phyloP scores from a whole-genome alignment of 2,888 invertebrate species.

The Sminthurides aquaticus region DNA sequence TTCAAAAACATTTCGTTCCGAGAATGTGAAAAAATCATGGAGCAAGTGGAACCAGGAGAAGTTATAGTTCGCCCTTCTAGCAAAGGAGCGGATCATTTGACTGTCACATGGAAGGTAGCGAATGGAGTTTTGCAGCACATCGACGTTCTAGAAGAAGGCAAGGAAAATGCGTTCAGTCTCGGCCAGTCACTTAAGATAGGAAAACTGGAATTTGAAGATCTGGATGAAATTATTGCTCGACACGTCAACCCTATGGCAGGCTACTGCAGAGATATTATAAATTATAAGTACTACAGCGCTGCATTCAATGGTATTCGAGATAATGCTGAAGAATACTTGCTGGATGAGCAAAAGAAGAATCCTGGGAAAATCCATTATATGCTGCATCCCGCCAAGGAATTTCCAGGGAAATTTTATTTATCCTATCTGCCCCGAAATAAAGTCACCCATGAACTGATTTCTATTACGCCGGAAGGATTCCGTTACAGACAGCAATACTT shows the following conservation, averaged over 20 bases:
- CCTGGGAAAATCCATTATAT: slow-evolving; percentile 83
- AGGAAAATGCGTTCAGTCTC: slow-evolving; percentile 90
- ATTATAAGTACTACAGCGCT: slow-evolving; percentile 82
- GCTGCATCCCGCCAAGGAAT: slow-evolving; percentile 70
- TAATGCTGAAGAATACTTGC: slow-evolving; percentile 76
- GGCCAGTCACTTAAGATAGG: slow-evolving; percentile 77
- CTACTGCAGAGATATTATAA: slow-evolving; percentile 79
- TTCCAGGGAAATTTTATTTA: slow-evolving; percentile 85
- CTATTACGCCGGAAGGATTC: slow-evolving; percentile 86
- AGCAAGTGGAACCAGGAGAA: slow-evolving; percentile 90
- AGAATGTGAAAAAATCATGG: slow-evolving; percentile 86
- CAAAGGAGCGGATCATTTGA: slow-evolving; percentile 91
- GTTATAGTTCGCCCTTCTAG: slow-evolving; percentile 93
- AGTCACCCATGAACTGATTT: slow-evolving; percentile 83
- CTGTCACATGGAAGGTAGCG: slow-evolving; percentile 97
- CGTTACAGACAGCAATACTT: slow-evolving; percentile 83
- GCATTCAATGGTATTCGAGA: slow-evolving; percentile 71
- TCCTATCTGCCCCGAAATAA: slow-evolving; percentile 83
- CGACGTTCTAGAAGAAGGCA: slow-evolving; percentile 89
- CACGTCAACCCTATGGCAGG: slow-evolving; percentile 95
- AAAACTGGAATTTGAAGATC: slow-evolving; percentile 90
- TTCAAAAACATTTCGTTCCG: slow-evolving; percentile 93
- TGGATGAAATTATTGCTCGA: slow-evolving; percentile 97
- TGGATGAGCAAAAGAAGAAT: slow-evolving; percentile 81
- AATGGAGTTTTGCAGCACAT: slow-evolving; percentile 93